Percentiles rank a stretch among this genome's conserved stretches.
phyloP scores from a whole-genome alignment of 2,888 invertebrate species.

The Heteromyza rotundicornis region DNA sequence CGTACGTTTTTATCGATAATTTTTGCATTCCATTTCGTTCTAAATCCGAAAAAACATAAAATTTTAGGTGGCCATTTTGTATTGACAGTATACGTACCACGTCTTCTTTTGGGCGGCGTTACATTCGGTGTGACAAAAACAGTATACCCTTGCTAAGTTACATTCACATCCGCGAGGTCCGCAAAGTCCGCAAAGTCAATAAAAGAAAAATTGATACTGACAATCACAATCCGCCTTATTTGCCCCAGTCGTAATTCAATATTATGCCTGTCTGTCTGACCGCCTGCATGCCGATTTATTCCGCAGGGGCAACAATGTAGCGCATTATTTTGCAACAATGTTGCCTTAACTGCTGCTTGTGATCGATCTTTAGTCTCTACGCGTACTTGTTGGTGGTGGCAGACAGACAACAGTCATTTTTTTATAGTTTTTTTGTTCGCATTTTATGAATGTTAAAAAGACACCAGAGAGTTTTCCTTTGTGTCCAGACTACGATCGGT shows the following conservation, averaged over 20 bases:
- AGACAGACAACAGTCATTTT: neutral
- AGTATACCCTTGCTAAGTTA: no score
- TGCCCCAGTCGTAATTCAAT: neutral
- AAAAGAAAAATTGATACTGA: neutral
- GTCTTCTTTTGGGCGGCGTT: no score
- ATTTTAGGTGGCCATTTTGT: no score
- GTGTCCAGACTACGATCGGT: neutral
- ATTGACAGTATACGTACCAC: no score
- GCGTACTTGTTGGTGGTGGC: no score
- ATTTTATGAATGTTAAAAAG: no score
- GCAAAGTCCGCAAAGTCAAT: neutral
- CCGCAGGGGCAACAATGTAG: neutral
- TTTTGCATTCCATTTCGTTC: no score
- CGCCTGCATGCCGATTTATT: constrained; percentile 53
- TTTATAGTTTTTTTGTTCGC: neutral
- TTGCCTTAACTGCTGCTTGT: constrained; percentile 6
- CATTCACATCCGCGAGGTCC: no score
- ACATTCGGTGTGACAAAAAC: no score
- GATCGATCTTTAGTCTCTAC: no score
- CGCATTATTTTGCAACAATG: constrained; percentile 8
- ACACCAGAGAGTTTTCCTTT: neutral
- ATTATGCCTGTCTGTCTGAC: constrained; percentile 34
- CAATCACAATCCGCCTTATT: neutral
- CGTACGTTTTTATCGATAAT: no score
- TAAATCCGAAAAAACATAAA: no score